Base-by-base conservation (phyloP, 1,140 invertebrate genomes). In the Theocolax elegans region DNA sequence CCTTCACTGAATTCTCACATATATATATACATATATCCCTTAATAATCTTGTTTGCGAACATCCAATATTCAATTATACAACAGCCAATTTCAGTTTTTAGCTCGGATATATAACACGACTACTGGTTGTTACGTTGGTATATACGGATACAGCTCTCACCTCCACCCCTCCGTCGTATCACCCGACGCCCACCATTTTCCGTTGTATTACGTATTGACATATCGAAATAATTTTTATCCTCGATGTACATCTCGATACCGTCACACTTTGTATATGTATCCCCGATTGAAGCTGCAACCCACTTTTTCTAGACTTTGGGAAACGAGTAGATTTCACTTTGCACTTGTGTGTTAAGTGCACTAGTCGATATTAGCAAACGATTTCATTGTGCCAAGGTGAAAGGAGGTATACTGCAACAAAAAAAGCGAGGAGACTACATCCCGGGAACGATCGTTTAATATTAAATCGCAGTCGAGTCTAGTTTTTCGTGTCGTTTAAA, bases 41-140 rank as follows among this genome's bases (percentile, higher is more conserved):
- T 67, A 67, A 67, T 58, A 67, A 67, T 67, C 40, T 67, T n/a
- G 53, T 67, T 67, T 67, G 40, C 40, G 1, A 40, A 17, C 38
- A 25, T 13, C 25, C 49, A 9, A 29, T 44, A 19, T 65, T 53
- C 63, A 65, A 65, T 65, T 29, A 65, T 29, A 42, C 49, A 65
- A 40, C 23, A 60, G 51, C 27, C 64, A 67, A 58, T 58, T 67
- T 49, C 40, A 56, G 40, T 49, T 19, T 35, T 44, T 46, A 42
- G 31, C 15, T 21, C 19, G 12, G 56, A 2, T 15, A 6, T 38
- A 21, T 49, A 49, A 19, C 19, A 19, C 46, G 4, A 6, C 46
- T 44, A 19, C 42, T 15, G 12, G n/a, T n/a, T n/a, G n/a, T n/a
- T n/a, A n/a, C n/a, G n/a, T n/a, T n/a, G n/a, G n/a, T n/a, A n/a